Base-by-base conservation (phyloP, 2,888 invertebrate genomes). In the Oscheius sp. region DNA sequence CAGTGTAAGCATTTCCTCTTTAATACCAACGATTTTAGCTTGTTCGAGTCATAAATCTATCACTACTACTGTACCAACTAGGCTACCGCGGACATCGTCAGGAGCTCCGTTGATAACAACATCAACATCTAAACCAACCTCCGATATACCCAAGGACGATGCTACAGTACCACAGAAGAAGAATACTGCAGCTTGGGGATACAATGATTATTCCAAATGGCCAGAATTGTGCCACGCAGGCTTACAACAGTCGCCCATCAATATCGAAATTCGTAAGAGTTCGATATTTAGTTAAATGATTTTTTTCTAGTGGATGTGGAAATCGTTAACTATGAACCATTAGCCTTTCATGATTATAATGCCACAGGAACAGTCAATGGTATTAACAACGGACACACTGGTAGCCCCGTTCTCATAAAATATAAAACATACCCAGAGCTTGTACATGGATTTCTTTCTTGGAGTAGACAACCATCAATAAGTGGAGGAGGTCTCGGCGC, bases 331-430 rank as follows among this genome's bases (percentile, higher is more conserved):
- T 45, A 46, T 12, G 66, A 66, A 16, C 66, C 53, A 23, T 29
- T 70, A 1, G 43, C n/a, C 16, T 70, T 70, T 58, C 58, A 58
- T 23, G 58, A 70, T 58, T 70, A 70, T 49, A 27, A 56, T 27
- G 46, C 58, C 7, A 70, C 21, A 3, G 69, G 69, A 23, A 59
- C 58, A 9, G 43, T 70, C 13, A 49, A 35, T 13, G 69, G 25
- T 18, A 13, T n/a, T 12, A 58, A 70, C 29, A 70, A 70, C 43
- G 69, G 69, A 0, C 69, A 70, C 29, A 70, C 69, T 81, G 56
- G 82, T 80, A 49, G 6, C 3, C 6, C 49, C 3, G 6, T 35
- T 35, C 35, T 35, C 35, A 3, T 69, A 71, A 72, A 46, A 27
- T 76, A 46, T 21, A 2, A 18, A 1, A 43, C 1, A 43, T 46